Base-by-base conservation (phyloP, 2,113 vertebrate species). In the Semnopithecus entellus region DNA sequence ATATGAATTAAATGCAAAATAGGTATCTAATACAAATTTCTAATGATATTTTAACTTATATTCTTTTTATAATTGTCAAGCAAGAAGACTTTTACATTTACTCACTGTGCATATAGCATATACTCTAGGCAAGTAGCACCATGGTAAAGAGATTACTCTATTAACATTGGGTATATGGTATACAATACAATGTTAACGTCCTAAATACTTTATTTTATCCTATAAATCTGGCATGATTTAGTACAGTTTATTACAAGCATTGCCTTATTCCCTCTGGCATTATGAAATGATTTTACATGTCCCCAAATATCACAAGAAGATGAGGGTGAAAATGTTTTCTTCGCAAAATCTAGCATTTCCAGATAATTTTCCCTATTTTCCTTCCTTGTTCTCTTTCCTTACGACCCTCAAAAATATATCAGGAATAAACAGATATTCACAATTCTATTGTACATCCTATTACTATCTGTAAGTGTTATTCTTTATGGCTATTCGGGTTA, bases 1-100 rank as follows among this genome's bases (percentile, higher is more conserved):
- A 81, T 59, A 88, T 50, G 23, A 89, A 55, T 81, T 89, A 92
- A 94, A 94, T 57, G 5, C 66, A 82, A 92, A 90, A 88, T 32
- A 64, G 4, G n/a, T 70, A 59, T 68, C n/a, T 23, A 70, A 87
- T 89, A 84, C 18, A 92, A 87, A 88, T 52, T 84, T 78, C 8
- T 68, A 61, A n/a, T 23, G 9, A 94, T 35, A 38, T 57, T 93
- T 93, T 27, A 81, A 52, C 73, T 48, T 81, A 59, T n/a, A 78
- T 32, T 84, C 48, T 87, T 70, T 91, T 83, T 57, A 87, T 59
- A 92, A 85, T 50, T 1, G 48, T 57, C 9, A 72, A 66, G 14
- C 14, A 84, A 94, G 64, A 91, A 81, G 2, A 64, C 23, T 81
- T 79, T 75, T 59, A 85, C 32, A 96, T 70, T 91, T 43, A 94